Evolutionary conservation across 2,888 invertebrate genomes (phyloP).

Genomic region (Noctua pronuba): DNA sequence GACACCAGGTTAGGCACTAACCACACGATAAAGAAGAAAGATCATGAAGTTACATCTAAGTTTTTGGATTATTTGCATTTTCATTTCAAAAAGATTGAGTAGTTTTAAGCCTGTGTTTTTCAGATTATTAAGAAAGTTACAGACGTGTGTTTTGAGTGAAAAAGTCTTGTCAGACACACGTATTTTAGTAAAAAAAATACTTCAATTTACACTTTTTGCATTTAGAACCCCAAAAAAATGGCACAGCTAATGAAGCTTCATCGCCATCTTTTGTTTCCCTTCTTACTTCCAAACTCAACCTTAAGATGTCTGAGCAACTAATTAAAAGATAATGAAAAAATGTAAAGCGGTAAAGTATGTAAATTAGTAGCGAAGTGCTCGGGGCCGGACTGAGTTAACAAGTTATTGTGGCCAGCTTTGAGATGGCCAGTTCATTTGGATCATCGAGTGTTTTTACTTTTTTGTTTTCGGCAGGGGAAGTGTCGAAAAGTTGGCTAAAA

Average conservation of each 20-base stretch:
- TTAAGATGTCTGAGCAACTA: constrained; percentile 76
- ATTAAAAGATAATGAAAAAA: constrained; percentile 85
- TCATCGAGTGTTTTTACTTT: constrained; percentile 44
- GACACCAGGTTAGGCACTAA: too few species aligned
- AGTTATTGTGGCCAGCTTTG: constrained; percentile 62
- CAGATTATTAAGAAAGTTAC: neutral
- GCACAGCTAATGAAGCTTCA: constrained; percentile 68
- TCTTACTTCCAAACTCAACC: constrained; percentile 67
- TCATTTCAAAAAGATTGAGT: neutral
- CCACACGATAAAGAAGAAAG: too few species aligned
- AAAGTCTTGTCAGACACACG: neutral
- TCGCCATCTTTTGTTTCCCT: constrained; percentile 51
- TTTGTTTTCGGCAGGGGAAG: constrained; percentile 10
- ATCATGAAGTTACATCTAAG: neutral
- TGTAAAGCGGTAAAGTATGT: constrained; percentile 80
- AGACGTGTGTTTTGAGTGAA: neutral
- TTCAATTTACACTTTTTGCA: neutral
- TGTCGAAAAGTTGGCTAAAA: neutral
- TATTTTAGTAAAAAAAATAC: neutral
- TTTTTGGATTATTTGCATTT: neutral
- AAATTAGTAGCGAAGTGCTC: constrained; percentile 76
- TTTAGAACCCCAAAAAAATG: constrained; percentile 33
- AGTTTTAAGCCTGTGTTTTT: neutral
- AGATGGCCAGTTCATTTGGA: constrained; percentile 50
- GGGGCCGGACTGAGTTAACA: constrained; percentile 61